phyloP scores from a whole-genome alignment of 2,888 invertebrate genomes.

The Fragum whitleyi region DNA sequence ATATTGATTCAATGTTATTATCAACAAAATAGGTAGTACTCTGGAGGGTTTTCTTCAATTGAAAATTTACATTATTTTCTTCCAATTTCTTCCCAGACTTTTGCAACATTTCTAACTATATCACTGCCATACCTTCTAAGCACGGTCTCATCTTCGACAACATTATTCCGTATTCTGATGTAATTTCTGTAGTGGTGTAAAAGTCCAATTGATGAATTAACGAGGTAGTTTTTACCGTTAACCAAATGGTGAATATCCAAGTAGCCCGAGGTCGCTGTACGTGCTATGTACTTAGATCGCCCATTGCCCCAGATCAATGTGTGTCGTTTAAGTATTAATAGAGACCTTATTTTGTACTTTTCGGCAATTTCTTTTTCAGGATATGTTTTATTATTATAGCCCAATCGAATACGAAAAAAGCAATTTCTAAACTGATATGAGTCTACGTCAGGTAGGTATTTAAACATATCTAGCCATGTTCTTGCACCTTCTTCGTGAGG shows the following conservation, averaged over 20 bases:
- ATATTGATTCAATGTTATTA: no score
- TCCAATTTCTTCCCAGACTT: no score
- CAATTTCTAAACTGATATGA: neutral
- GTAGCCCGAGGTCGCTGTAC: neutral
- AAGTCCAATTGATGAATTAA: neutral
- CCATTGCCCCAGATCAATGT: neutral
- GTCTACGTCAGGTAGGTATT: neutral
- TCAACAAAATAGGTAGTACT: no score
- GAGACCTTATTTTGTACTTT: neutral
- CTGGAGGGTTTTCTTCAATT: no score
- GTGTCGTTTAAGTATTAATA: neutral
- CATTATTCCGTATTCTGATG: no score
- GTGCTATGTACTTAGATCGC: neutral
- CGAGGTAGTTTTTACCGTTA: neutral
- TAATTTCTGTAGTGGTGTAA: conserved; percentile 10
- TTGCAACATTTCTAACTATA: no score
- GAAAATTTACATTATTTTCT: no score
- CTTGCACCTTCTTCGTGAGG: neutral
- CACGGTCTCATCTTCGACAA: no score
- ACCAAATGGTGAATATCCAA: neutral
- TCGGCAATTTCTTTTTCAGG: neutral
- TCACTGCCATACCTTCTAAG: no score
- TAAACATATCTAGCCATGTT: neutral
- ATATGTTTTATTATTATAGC: neutral
- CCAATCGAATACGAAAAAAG: neutral